A percentile compares a stretch with the other conserved stretches of the same genome.
Evolutionary conservation across 1,140 invertebrate genomes (phyloP).

Genomic region (Listronotus oregonensis): DNA sequence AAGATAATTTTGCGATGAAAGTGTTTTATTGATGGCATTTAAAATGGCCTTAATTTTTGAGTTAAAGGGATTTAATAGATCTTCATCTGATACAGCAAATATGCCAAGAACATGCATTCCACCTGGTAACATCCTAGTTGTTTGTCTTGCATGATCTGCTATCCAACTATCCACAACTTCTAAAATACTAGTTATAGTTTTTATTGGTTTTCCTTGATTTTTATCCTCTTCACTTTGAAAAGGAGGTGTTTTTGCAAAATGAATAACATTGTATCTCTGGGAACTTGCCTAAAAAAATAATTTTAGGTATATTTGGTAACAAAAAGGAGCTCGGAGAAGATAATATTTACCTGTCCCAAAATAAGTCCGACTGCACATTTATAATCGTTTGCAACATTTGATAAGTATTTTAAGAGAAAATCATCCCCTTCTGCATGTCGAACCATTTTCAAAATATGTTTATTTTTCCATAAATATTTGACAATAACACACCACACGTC

Average conservation of each 20-base stretch:
- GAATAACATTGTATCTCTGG: slow-evolving; percentile 72
- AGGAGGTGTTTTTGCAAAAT: slow-evolving; percentile 72
- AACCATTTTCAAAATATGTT: slow-evolving; percentile 54
- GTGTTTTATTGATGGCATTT: slow-evolving; percentile 61
- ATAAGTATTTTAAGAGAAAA: slow-evolving; percentile 57
- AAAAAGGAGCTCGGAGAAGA: slow-evolving; percentile 19
- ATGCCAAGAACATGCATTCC: slow-evolving; percentile 75
- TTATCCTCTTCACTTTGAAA: slow-evolving; percentile 52
- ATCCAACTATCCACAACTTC: slow-evolving; percentile 66
- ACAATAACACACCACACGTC: too few species aligned
- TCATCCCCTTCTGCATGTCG: slow-evolving; percentile 58
- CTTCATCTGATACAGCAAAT: slow-evolving; percentile 66
- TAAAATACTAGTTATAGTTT: slow-evolving; percentile 41
- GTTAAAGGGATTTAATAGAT: slow-evolving; percentile 63
- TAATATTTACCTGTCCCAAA: slow-evolving; percentile 66
- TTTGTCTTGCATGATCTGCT: slow-evolving; percentile 72
- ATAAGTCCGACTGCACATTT: slow-evolving; percentile 68
- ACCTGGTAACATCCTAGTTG: slow-evolving; percentile 81
- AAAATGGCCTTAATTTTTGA: slow-evolving; percentile 64
- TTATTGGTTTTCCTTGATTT: slow-evolving; percentile 46
- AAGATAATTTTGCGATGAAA: slow-evolving; percentile 63
- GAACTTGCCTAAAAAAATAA: slow-evolving; percentile 56
- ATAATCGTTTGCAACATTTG: slow-evolving; percentile 56
- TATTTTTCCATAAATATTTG: too few species aligned
- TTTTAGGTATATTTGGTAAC: slow-evolving; percentile 26